Evolutionary conservation across 1,140 invertebrate genomes (phyloP).

Genomic region (Caerostris extrusa): DNA sequence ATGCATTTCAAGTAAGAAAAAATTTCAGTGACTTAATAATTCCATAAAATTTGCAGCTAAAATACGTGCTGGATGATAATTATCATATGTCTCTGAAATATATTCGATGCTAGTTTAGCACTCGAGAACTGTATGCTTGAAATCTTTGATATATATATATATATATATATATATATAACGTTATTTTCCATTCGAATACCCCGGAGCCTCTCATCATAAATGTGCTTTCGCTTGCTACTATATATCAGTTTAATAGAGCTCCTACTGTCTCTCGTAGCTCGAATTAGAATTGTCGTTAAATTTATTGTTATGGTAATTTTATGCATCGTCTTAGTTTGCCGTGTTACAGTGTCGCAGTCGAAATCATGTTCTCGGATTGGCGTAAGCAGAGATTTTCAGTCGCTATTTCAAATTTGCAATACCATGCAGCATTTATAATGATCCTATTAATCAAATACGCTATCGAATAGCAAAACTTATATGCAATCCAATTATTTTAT

Average conservation of each 20-base stretch:
- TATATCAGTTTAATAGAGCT: slow-evolving; percentile 24
- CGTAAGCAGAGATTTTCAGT: background rate
- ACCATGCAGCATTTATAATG: background rate
- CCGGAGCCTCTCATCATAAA: background rate
- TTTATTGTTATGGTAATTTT: slow-evolving; percentile 40
- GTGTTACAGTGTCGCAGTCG: background rate
- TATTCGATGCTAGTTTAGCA: background rate
- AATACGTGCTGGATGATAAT: background rate
- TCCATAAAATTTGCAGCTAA: background rate
- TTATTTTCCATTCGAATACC: background rate
- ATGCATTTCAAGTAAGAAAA: too few species aligned
- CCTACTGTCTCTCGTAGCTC: background rate
- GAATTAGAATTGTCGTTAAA: slow-evolving; percentile 15
- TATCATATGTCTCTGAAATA: background rate
- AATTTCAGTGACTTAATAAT: too few species aligned
- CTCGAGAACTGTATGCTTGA: background rate
- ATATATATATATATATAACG: background rate
- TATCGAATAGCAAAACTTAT: too few species aligned
- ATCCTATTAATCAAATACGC: too few species aligned
- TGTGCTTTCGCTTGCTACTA: background rate
- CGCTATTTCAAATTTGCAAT: background rate
- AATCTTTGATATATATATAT: background rate
- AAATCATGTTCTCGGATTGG: background rate
- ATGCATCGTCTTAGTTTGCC: background rate
- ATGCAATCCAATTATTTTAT: too few species aligned